These are phyloP conservation scores for Notoglanidium macrostoma DNA, from an alignment of 2,797 vertebrate species.

Conservation along the genomic window DNA sequence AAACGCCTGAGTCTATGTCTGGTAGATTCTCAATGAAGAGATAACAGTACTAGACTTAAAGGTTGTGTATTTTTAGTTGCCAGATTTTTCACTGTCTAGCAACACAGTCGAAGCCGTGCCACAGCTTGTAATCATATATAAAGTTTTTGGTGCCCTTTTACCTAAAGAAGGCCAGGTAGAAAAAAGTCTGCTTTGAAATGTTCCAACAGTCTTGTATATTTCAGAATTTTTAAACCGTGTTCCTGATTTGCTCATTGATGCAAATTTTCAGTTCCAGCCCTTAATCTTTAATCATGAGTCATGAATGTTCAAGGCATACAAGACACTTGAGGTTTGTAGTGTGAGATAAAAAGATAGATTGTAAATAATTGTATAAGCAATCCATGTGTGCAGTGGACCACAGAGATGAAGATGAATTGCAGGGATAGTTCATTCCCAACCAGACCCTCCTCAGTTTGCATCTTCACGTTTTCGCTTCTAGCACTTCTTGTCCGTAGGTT, in stretches of 20 bases:
- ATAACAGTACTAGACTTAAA: not conserved
- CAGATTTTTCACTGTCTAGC: not conserved
- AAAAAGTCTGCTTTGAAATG: not conserved
- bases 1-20: not conserved
- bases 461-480: not conserved
- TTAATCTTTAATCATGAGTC: not conserved
- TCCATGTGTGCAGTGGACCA: not conserved
- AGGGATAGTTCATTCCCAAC: not conserved
- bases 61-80: not conserved
- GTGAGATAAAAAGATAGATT: no score
- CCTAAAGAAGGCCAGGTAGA: not conserved
- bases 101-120: not conserved
- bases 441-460: not conserved
- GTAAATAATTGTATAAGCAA: not conserved
- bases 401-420: constrained; percentile 1
- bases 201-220: not conserved
- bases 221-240: not conserved
- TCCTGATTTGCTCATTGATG: not conserved
- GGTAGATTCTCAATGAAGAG: not conserved
- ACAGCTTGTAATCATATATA: not conserved
- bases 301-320: not conserved
- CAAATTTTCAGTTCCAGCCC: not conserved
- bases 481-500: not conserved
- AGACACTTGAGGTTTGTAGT: not conserved
- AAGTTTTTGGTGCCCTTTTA: not conserved